These are phyloP conservation scores for Cephus rjabovi DNA, from an alignment of 2,888 invertebrate species.

Conservation along the genomic window DNA sequence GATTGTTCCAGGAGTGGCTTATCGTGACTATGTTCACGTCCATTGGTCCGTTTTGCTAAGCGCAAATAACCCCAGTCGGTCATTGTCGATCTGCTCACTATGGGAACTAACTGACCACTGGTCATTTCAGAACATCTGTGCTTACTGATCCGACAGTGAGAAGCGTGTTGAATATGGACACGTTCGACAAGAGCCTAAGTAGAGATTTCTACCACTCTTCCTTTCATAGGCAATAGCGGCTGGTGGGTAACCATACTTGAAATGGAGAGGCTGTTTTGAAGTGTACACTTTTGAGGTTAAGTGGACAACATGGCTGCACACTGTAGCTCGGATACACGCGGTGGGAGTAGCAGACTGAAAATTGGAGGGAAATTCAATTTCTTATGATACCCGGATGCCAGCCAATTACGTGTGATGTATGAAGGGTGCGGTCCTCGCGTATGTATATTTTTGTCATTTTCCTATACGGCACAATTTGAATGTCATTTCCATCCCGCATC, in stretches of 20 bases:
- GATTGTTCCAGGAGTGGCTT: constrained; percentile 53
- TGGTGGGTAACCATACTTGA: background rate
- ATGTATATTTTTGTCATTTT: constrained; percentile 61
- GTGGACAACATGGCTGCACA: background rate
- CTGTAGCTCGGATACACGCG: background rate
- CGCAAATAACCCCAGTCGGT: constrained; percentile 42
- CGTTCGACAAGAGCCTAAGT: background rate
- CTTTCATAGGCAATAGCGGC: background rate
- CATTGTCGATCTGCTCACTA: constrained; percentile 28
- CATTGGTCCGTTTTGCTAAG: constrained; percentile 34
- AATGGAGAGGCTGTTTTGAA: background rate
- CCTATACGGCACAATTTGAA: constrained; percentile 55
- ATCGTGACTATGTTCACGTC: constrained; percentile 44
- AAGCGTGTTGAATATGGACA: constrained; percentile 26
- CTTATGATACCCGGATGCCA: constrained; percentile 57
- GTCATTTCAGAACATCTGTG: constrained; percentile 43
- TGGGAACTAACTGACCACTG: constrained; percentile 56
- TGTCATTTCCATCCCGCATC: constrained; percentile 56
- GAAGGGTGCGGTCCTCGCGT: constrained; percentile 37
- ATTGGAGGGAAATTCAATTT: constrained; percentile 55
- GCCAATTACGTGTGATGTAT: constrained; percentile 56
- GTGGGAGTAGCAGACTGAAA: background rate
- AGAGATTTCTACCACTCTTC: background rate
- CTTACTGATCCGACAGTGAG: constrained; percentile 41
- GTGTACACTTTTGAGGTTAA: background rate